Conservation (phyloP, 1,140 invertebrate species). For the Drosophila watanabei region DNA sequence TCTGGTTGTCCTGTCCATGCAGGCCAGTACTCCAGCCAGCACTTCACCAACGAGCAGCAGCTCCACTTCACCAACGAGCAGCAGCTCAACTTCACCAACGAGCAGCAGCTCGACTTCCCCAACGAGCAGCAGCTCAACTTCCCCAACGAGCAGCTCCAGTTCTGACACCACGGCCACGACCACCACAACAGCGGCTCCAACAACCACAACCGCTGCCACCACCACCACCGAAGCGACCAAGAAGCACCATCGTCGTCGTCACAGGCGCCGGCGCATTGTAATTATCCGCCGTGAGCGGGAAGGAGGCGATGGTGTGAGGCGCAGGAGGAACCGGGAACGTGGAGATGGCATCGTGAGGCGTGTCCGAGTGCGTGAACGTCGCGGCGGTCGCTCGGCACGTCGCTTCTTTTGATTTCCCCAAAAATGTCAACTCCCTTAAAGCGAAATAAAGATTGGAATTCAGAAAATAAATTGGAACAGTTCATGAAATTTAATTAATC, state of each 20-base stretch:
- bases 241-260: slow-evolving; percentile 1
- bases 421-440: neutral
- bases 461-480: neutral
- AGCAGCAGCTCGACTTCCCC: neutral
- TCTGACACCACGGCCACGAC: neutral
- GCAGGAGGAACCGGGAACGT: neutral
- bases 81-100: neutral
- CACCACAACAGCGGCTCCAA: neutral
- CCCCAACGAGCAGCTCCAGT: neutral
- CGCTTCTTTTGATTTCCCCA: neutral
- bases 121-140: neutral
- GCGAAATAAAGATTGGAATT: neutral
- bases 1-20: neutral
- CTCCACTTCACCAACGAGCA: neutral
- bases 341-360: neutral
- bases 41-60: neutral
- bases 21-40: neutral
- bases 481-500: neutral
- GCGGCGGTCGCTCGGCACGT: neutral
- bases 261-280: neutral
- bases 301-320: neutral
- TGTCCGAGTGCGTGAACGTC: neutral
- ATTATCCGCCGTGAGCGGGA: slow-evolving; percentile 4
- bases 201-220: neutral
- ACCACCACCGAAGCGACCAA: neutral